Percentiles rank a stretch among this genome's conserved stretches.
Conservation (phyloP, 2,888 invertebrate species). For the Agriopis leucophaearia region DNA sequence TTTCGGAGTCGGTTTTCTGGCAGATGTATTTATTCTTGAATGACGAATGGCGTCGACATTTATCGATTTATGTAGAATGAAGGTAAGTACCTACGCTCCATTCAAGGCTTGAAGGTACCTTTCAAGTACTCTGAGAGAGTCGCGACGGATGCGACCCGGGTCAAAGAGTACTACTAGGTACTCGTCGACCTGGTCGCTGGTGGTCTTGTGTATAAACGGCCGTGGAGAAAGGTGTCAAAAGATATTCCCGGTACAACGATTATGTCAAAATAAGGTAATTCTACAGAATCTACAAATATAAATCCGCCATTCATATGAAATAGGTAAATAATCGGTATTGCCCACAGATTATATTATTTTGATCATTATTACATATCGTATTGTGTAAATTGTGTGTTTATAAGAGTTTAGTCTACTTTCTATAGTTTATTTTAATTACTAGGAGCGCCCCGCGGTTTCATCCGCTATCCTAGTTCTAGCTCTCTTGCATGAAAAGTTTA, state of each 20-base stretch:
- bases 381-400: neutral
- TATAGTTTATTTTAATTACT: neutral
- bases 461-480: too few species aligned
- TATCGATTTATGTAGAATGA: too few species aligned
- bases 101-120: too few species aligned
- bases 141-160: too few species aligned
- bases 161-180: neutral
- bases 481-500: too few species aligned
- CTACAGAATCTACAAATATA: slow-evolving; percentile 8
- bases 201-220: neutral
- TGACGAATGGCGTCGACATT: too few species aligned
- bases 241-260: slow-evolving; percentile 1
- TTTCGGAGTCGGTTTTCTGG: too few species aligned
- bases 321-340: slow-evolving; percentile 6
- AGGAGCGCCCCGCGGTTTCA: too few species aligned
- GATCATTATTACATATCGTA: neutral
- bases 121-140: too few species aligned
- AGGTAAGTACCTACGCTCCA: too few species aligned
- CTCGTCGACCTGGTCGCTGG: neutral
- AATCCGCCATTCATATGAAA: neutral
- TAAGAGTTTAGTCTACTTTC: neutral
- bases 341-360: neutral
- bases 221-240: slow-evolving; percentile 1
- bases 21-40: too few species aligned
- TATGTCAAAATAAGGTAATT: slow-evolving; percentile 8